phyloP scores from a whole-genome alignment of 2,797 vertebrate genomes.

The Brachyrhaphis roseni region DNA sequence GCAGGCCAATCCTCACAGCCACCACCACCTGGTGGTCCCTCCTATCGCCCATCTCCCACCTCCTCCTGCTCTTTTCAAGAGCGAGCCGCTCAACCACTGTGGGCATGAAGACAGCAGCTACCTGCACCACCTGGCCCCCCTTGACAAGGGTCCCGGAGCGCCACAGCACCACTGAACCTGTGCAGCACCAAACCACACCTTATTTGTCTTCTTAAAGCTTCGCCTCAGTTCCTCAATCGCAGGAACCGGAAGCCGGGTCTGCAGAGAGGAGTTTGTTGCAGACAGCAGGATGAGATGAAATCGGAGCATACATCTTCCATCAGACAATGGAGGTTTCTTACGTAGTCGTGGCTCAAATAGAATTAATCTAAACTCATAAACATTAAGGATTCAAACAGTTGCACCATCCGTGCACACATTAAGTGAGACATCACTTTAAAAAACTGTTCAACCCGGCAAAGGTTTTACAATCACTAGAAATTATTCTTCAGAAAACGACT shows the following conservation, averaged over 20 bases:
- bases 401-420: slow-evolving; percentile 31
- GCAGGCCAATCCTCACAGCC: slow-evolving; percentile 79
- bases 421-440: slow-evolving; percentile 45
- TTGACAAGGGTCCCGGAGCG: slow-evolving; percentile 85
- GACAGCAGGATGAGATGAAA: neutral
- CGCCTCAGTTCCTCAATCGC: slow-evolving; percentile 44
- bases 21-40: slow-evolving; percentile 85
- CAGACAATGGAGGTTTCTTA: slow-evolving; percentile 11
- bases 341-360: slow-evolving; percentile 19
- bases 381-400: slow-evolving; percentile 26
- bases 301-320: slow-evolving; percentile 1
- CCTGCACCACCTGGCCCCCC: slow-evolving; percentile 88
- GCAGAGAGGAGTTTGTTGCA: slow-evolving; percentile 8
- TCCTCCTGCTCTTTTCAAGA: slow-evolving; percentile 95
- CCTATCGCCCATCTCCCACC: slow-evolving; percentile 90
- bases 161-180: slow-evolving; percentile 88
- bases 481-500: slow-evolving; percentile 20
- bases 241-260: slow-evolving; percentile 7
- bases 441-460: slow-evolving; percentile 32
- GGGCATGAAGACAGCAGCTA: slow-evolving; percentile 90
- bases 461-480: slow-evolving; percentile 37
- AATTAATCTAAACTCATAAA: slow-evolving; percentile 30
- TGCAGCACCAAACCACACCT: slow-evolving; percentile 38
- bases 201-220: slow-evolving; percentile 34
- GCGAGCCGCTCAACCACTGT: slow-evolving; percentile 94